Conservation (phyloP, 2,113 vertebrate genomes). For the Cinclus cinclus region DNA sequence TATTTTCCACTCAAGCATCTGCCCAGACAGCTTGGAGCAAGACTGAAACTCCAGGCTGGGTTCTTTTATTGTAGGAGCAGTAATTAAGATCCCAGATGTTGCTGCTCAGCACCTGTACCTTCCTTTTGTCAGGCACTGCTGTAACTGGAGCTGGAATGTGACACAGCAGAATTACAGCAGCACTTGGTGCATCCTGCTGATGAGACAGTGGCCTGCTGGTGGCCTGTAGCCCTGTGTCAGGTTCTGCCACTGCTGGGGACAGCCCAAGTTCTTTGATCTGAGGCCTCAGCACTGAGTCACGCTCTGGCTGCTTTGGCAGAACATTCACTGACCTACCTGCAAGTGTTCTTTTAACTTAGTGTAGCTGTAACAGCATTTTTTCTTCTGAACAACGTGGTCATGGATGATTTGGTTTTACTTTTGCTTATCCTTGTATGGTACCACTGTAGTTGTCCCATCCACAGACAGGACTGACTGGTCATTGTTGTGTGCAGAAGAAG, state of each 20-base stretch:
- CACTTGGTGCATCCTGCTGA: background rate
- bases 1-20: constrained; percentile 20
- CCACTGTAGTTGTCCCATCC: background rate
- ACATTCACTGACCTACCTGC: background rate
- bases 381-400: background rate
- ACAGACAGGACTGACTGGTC: background rate
- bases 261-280: background rate
- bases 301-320: background rate
- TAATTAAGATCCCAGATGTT: background rate
- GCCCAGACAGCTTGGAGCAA: background rate
- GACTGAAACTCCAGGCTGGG: rapidly evolving
- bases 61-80: background rate
- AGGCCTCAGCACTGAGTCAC: background rate
- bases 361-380: background rate
- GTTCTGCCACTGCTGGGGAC: background rate
- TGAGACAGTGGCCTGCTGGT: background rate
- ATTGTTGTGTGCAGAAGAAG: background rate
- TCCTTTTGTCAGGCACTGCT: background rate
- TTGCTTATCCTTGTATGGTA: background rate
- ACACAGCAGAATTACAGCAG: background rate
- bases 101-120: background rate
- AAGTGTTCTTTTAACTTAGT: background rate
- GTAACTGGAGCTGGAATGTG: background rate
- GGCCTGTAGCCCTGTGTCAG: background rate
- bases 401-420: background rate